Evolutionary conservation across 2,797 vertebrate species (phyloP), one percentile per base, ranked within the genome.

Genomic region (Philypnodon macrostomus): DNA sequence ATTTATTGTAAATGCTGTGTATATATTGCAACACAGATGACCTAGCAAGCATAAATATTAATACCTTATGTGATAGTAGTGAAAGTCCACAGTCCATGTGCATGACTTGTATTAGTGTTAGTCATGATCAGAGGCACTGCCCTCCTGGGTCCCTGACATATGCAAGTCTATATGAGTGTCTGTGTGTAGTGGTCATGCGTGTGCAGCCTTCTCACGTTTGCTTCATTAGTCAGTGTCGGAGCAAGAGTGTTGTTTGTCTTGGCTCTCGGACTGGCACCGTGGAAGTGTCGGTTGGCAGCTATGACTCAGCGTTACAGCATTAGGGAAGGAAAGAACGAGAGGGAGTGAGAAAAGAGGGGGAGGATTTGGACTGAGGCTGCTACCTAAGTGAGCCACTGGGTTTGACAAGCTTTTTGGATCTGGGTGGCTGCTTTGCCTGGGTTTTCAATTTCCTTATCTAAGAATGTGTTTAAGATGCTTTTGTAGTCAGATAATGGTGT

Each of bases 291-390:
- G 78, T 85, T 85, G 84, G 80, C 82, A 86, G 80, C 83, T 86
- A 87, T 90, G 87, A 90, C 86, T 88, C 87, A 90, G 87, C 87
- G 67, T 79, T 79, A 80, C 78, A 78, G 78, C 77, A 72, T 74
- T 67, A 78, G 73, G 33, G 51, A 72, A 76, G 57, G 53, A 74
- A 76, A 54, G 69, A 77, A 57, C 9, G 32, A 56, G 50, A 63
- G 54, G 53, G 34, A 41, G 59, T 16, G 6, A 37, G 41, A 58
- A 45, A 27, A 60, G 52, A 56, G 34, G 46, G 53, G 45, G 58
- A 56, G 61, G 70, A 54, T 53, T 67, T 53, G 66, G 76, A 44
- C 33, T 74, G 39, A 75, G 67, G 57, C 63, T 65, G 40, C 44
- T 70, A 57, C 61, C 41, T 37, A 73, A 75, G 58, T 79, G 75